A percentile compares a stretch with the other conserved stretches of the same genome.
phyloP scores from a whole-genome alignment of 2,113 vertebrate genomes.

The Chaetura pelagica region DNA sequence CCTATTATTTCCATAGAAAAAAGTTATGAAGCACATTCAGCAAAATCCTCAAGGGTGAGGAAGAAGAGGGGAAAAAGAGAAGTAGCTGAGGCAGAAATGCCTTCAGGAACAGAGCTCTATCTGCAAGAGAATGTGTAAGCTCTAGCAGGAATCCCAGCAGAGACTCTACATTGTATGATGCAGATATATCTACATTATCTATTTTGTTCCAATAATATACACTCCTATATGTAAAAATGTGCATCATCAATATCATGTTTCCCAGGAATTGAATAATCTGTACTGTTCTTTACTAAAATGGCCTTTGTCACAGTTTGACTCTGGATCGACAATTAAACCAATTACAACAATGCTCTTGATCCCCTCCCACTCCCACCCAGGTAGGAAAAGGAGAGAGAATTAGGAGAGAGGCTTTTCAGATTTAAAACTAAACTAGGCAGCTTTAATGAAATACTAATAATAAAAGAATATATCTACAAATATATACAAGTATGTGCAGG shows the following conservation, averaged over 20 bases:
- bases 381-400: too few species aligned
- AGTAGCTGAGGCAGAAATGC: neutral
- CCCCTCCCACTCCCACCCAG: too few species aligned
- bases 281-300: neutral
- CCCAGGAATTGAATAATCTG: neutral
- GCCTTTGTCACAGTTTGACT: too few species aligned
- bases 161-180: fast-evolving
- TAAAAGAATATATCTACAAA: too few species aligned
- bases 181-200: neutral
- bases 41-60: neutral
- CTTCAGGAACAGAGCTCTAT: neutral
- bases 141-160: neutral
- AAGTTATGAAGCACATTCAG: neutral
- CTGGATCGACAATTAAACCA: too few species aligned
- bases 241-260: neutral
- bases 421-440: too few species aligned
- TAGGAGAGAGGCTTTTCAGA: too few species aligned
- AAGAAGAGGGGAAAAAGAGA: fast-evolving
- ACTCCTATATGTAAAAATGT: neutral
- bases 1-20: neutral
- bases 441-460: too few species aligned
- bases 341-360: too few species aligned
- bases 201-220: neutral
- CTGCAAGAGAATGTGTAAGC: neutral
- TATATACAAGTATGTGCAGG: too few species aligned